Conservation (phyloP, 2,113 vertebrate species). For the Solea solea region DNA sequence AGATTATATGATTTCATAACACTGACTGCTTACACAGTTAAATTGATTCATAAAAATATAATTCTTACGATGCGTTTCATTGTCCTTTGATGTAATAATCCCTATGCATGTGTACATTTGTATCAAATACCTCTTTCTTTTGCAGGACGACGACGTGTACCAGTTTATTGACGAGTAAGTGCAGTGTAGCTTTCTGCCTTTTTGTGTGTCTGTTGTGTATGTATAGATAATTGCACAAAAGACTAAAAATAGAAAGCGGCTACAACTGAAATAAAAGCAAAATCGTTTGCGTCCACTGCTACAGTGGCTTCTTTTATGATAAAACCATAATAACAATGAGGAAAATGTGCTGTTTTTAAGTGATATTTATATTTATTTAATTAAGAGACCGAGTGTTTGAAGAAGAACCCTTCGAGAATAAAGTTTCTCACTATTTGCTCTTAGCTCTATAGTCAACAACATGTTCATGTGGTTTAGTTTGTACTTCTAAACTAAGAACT, state of each 20-base stretch:
- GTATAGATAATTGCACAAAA: too few species aligned
- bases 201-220: background rate
- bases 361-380: too few species aligned
- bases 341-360: too few species aligned
- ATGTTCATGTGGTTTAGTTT: background rate
- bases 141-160: constrained; percentile 78
- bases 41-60: background rate
- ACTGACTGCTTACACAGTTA: background rate
- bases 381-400: too few species aligned
- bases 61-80: background rate
- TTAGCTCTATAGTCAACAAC: background rate
- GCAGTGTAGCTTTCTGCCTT: background rate
- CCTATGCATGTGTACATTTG: background rate
- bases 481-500: too few species aligned
- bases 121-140: constrained; percentile 40
- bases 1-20: background rate
- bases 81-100: background rate
- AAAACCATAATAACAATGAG: background rate
- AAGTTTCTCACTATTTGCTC: background rate
- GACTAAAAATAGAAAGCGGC: background rate
- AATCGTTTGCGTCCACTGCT: constrained; percentile 3
- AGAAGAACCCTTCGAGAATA: background rate
- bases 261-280: background rate
- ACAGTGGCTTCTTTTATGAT: too few species aligned
- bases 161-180: constrained; percentile 81